phyloP scores from a whole-genome alignment of 1,140 invertebrate species.

The Asobara japonica region DNA sequence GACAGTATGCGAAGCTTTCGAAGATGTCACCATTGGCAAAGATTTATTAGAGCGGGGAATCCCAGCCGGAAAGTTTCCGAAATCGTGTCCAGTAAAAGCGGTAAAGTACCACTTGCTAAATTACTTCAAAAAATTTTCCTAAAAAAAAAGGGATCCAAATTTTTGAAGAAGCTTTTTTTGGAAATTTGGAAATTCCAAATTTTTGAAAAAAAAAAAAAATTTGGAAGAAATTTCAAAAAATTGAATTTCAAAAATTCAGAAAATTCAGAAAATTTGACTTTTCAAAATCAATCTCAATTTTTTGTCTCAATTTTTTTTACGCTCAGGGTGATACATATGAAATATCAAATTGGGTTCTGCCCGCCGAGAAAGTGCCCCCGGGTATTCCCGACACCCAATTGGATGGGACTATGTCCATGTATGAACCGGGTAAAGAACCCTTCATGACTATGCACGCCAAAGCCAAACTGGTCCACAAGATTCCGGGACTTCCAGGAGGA shows the following conservation, averaged over 20 bases:
- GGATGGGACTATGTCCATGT: background rate
- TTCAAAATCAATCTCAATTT: too few species aligned
- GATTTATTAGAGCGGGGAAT: background rate
- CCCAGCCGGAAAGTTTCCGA: conserved; percentile 9
- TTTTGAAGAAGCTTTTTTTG: background rate
- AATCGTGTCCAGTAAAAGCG: conserved; percentile 8
- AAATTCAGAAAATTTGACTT: too few species aligned
- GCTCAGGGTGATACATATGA: background rate
- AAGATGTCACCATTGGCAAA: conserved; percentile 2
- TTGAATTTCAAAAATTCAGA: too few species aligned
- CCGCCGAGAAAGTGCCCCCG: background rate
- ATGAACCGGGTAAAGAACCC: background rate
- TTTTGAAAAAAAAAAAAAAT: background rate
- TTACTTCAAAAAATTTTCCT: background rate
- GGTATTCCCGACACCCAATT: background rate
- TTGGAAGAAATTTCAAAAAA: too few species aligned
- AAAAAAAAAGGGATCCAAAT: background rate
- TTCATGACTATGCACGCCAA: background rate
- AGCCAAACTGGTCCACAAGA: background rate
- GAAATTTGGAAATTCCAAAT: background rate
- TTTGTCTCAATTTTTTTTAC: too few species aligned
- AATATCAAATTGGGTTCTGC: background rate
- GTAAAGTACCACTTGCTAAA: background rate
- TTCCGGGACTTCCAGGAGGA: background rate
- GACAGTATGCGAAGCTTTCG: conserved; percentile 7